phyloP scores from a whole-genome alignment of 2,888 invertebrate genomes.

The Brachyptera putata region DNA sequence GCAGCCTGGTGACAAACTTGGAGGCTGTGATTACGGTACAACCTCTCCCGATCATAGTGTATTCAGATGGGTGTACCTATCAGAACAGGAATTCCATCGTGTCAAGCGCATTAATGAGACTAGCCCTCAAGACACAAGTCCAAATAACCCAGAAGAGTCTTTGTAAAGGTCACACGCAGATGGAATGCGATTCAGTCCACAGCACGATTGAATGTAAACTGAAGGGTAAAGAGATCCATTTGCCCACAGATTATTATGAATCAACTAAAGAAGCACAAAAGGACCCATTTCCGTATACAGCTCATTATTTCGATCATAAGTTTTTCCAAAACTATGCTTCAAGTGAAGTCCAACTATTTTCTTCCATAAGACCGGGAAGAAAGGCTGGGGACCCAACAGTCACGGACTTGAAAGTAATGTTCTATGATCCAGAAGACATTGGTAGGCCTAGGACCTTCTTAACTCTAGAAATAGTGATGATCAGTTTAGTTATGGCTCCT shows the following conservation, averaged over 20 bases:
- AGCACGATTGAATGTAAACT: conserved; percentile 30
- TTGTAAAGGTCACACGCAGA: conserved; percentile 36
- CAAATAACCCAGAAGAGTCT: conserved; percentile 33
- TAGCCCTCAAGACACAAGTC: conserved; percentile 23
- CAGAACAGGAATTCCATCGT: conserved; percentile 34
- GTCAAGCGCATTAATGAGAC: conserved; percentile 33
- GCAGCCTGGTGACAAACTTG: conserved; percentile 27
- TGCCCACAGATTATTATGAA: conserved; percentile 32
- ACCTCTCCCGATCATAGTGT: conserved; percentile 22
- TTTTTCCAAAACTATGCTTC: conserved; percentile 24
- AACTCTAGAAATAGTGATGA: too few relatives aligned
- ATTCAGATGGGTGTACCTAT: conserved; percentile 33
- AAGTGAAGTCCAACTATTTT: conserved; percentile 19
- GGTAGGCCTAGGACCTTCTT: too few relatives aligned
- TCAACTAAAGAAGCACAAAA: conserved; percentile 26
- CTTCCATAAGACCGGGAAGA: conserved; percentile 33
- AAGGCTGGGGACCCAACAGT: conserved; percentile 34
- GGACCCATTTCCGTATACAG: conserved; percentile 28
- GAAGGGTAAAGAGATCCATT: conserved; percentile 24
- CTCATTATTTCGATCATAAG: conserved; percentile 23
- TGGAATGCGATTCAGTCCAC: conserved; percentile 35
- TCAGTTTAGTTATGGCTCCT: too few relatives aligned
- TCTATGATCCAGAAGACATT: conserved; percentile 1
- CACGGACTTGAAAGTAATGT: conserved; percentile 26
- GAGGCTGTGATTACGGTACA: background rate